These are phyloP conservation scores for Cardinalis cardinalis DNA, from an alignment of 2,113 vertebrate species.

Conservation along the genomic window DNA sequence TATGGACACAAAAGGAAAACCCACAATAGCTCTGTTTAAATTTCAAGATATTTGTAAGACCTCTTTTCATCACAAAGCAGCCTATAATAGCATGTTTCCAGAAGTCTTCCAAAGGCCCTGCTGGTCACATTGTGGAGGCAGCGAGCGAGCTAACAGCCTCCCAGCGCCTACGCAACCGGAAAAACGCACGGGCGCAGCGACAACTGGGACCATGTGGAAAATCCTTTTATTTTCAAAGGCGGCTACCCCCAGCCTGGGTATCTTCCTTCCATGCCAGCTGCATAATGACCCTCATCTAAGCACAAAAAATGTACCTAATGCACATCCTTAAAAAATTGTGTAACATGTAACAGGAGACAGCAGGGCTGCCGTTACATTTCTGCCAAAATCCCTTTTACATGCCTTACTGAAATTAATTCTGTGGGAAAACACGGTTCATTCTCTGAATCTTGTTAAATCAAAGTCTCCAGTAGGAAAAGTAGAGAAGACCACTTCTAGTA, in stretches of 20 bases:
- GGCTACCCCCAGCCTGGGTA: neutral
- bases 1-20: neutral
- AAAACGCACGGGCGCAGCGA: neutral
- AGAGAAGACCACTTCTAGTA: neutral
- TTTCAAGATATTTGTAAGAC: slow-evolving; percentile 47
- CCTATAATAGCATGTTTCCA: slow-evolving; percentile 21
- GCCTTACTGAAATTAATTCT: neutral
- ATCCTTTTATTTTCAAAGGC: neutral
- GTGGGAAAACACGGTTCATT: neutral
- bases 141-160: slow-evolving; percentile 72
- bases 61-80: slow-evolving; percentile 46
- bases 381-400: neutral
- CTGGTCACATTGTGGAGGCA: slow-evolving; percentile 73
- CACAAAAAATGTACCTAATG: neutral
- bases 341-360: neutral
- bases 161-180: slow-evolving; percentile 37
- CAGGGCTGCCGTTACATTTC: neutral
- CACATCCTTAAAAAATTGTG: neutral
- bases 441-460: neutral
- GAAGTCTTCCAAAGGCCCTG: slow-evolving; percentile 49
- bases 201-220: neutral
- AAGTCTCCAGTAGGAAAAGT: neutral
- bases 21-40: slow-evolving; percentile 32
- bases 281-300: neutral
- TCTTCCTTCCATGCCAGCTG: neutral